Conservation (phyloP, 2,888 invertebrate species). For the Acleris laterana region DNA sequence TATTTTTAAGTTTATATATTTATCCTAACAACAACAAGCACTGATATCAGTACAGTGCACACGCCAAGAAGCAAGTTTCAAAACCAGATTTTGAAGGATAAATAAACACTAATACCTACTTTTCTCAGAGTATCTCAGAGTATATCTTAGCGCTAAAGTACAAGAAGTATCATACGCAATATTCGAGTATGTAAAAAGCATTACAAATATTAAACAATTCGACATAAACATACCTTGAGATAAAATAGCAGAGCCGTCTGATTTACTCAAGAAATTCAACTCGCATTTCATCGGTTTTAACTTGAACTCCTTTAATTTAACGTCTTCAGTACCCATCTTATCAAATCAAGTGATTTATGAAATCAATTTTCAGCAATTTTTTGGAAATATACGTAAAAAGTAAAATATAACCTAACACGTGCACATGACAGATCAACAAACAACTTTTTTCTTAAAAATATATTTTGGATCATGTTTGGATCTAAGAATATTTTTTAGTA, state of each 20-base stretch:
- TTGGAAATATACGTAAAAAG: neutral
- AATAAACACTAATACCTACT: no score
- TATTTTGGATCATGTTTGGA: neutral
- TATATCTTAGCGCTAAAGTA: no score
- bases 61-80: no score
- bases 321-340: conserved; percentile 56
- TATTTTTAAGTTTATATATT: no score
- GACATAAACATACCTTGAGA: conserved; percentile 86
- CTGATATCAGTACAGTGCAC: no score
- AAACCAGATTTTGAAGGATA: no score
- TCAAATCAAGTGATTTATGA: neutral
- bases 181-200: no score
- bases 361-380: neutral
- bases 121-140: no score
- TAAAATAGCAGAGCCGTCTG: conserved; percentile 91
- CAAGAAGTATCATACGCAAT: no score
- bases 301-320: conserved; percentile 61
- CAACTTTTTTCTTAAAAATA: neutral
- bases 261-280: conserved; percentile 88
- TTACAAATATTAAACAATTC: conserved; percentile 10
- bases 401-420: conserved; percentile 29
- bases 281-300: conserved; percentile 86
- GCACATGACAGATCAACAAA: conserved; percentile 21
- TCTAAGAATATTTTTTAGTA: no score
- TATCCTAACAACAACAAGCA: no score